These are phyloP conservation scores for Furnarius figulus DNA, from an alignment of 2,113 vertebrate genomes.

Conservation along the genomic window DNA sequence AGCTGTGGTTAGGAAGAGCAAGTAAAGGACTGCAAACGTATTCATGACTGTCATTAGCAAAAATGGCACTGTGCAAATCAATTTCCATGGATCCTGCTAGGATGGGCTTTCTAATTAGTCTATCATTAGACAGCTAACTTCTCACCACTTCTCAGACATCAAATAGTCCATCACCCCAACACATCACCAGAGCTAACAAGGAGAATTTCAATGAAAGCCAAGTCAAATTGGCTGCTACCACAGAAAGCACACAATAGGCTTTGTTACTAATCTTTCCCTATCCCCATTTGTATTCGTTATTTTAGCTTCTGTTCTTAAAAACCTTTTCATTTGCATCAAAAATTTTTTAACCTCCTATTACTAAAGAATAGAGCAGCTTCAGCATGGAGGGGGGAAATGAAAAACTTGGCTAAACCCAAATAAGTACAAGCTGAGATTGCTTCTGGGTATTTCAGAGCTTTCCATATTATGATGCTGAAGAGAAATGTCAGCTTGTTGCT, in stretches of 20 bases:
- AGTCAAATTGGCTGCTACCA: conserved; percentile 30
- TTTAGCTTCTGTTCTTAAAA: conserved; percentile 26
- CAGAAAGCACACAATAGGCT: conserved; percentile 45
- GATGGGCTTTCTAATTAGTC: conserved; percentile 66
- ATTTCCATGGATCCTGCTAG: conserved; percentile 69
- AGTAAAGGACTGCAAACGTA: conserved; percentile 40
- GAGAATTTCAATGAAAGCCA: conserved; percentile 69
- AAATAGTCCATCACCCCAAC: conserved; percentile 29
- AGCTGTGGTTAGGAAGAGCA: conserved; percentile 31
- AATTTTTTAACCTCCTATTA: conserved; percentile 4
- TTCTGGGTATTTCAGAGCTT: conserved; percentile 50
- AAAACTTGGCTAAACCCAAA: background rate
- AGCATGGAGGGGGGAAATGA: background rate
- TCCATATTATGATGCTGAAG: conserved; percentile 29
- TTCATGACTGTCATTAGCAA: conserved; percentile 58
- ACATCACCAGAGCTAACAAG: conserved; percentile 36
- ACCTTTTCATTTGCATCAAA: conserved; percentile 37
- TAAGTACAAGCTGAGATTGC: conserved; percentile 31
- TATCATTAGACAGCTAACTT: conserved; percentile 58
- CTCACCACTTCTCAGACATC: conserved; percentile 44
- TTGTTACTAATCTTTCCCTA: conserved; percentile 31
- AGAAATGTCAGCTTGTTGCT: conserved; percentile 54
- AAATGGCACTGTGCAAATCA: conserved; percentile 64
- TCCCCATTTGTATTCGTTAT: background rate
- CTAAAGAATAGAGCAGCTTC: background rate